phyloP scores from a whole-genome alignment of 2,113 vertebrate species.

The Lagenorhynchus albirostris region DNA sequence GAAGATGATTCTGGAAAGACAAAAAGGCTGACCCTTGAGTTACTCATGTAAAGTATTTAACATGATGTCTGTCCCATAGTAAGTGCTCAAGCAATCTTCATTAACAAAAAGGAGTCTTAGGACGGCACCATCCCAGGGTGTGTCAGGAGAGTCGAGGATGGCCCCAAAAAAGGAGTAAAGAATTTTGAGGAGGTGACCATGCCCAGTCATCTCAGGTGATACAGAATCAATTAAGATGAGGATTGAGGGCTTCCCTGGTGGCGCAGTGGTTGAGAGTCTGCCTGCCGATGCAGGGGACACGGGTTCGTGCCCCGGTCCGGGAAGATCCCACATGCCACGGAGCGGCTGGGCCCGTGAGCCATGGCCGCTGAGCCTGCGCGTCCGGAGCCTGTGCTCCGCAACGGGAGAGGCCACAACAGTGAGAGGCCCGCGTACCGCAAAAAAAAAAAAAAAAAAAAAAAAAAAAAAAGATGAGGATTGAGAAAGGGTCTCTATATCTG shows the following conservation, averaged over 20 bases:
- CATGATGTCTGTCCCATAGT: not conserved
- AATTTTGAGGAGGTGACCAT: not conserved
- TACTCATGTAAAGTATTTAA: not conserved
- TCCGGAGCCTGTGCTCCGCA: too few species aligned
- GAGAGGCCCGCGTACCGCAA: too few species aligned
- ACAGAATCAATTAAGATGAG: not conserved
- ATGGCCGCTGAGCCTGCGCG: too few species aligned
- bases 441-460: too few species aligned
- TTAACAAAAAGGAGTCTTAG: not conserved
- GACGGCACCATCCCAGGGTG: not conserved
- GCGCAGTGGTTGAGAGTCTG: too few species aligned
- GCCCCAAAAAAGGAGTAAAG: not conserved
- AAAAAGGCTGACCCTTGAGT: not conserved
- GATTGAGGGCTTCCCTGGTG: not conserved
- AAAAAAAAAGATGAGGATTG: not conserved
- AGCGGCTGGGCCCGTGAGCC: too few species aligned
- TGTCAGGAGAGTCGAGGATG: not conserved
- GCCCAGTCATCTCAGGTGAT: not conserved
- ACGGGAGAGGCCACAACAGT: too few species aligned
- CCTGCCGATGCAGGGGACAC: too few species aligned
- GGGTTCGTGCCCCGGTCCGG: too few species aligned
- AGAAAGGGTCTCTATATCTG: not conserved
- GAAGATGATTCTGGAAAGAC: not conserved
- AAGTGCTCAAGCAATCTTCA: not conserved
- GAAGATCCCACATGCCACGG: too few species aligned